phyloP scores from a whole-genome alignment of 2,888 invertebrate genomes.

The Stenodera caucasica region DNA sequence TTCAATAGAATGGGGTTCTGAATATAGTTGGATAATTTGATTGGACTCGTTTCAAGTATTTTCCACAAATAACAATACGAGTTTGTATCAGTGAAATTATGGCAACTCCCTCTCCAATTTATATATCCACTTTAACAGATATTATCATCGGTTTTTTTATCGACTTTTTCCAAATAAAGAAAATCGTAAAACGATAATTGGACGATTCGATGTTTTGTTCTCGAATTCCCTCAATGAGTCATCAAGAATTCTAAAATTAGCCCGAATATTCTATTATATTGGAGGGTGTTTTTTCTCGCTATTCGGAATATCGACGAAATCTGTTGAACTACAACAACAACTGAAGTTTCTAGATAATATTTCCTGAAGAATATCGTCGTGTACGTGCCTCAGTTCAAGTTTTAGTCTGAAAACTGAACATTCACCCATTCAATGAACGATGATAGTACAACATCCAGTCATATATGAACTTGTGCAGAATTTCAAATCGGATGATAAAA shows the following conservation, averaged over 20 bases:
- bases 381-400: conserved; percentile 35
- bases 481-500: conserved; percentile 31
- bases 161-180: background rate
- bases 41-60: conserved; percentile 33
- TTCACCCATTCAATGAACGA: conserved; percentile 32
- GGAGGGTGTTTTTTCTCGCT: no score
- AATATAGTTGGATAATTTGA: conserved; percentile 33
- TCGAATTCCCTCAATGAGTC: no score
- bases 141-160: background rate
- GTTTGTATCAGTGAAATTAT: conserved; percentile 29
- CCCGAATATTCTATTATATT: no score
- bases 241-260: no score
- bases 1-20: conserved; percentile 22
- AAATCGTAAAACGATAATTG: no score
- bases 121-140: background rate
- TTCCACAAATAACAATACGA: conserved; percentile 32
- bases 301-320: no score
- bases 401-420: conserved; percentile 27
- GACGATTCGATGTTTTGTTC: no score
- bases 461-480: conserved; percentile 35
- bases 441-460: conserved; percentile 32
- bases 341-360: conserved; percentile 26
- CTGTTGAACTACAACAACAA: no score
- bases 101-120: background rate
- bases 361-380: conserved; percentile 33